Percentiles rank a stretch among this genome's conserved stretches.
Conservation (phyloP, 2,113 vertebrate species). For the Bombycilla garrulus region DNA sequence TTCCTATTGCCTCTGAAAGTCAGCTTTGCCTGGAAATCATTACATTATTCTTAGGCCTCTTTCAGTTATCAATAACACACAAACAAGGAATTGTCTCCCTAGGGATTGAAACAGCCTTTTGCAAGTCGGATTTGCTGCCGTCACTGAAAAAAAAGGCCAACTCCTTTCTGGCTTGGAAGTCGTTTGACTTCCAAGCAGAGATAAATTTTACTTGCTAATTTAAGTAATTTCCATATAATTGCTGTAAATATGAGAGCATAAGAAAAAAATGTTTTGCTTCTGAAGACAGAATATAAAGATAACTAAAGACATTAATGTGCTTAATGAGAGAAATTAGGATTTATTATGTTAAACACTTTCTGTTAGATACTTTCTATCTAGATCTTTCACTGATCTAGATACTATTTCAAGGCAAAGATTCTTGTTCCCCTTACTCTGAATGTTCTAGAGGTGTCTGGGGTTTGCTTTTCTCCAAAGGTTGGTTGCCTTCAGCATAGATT, state of each 20-base stretch:
- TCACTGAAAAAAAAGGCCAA: not conserved
- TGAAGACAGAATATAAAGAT: not conserved
- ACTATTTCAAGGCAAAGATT: not conserved
- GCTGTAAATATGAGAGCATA: not conserved
- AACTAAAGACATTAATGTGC: not conserved
- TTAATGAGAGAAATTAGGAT: not conserved
- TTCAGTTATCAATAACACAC: not conserved
- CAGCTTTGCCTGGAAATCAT: slow-evolving; percentile 6
- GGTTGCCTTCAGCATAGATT: not conserved
- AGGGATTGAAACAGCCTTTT: not conserved
- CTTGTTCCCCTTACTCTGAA: not conserved
- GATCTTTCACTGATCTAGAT: not conserved
- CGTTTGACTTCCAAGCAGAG: not conserved
- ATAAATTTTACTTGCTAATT: not conserved
- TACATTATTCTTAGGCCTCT: not conserved
- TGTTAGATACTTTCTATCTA: not conserved
- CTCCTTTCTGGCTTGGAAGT: not conserved
- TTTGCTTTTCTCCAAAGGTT: not conserved
- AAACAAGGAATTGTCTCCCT: not conserved
- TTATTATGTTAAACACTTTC: not conserved
- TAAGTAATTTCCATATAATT: not conserved
- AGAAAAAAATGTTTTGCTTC: not conserved
- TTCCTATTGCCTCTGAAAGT: slow-evolving; percentile 15
- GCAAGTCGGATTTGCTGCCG: not conserved
- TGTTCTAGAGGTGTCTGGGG: not conserved